Base-by-base conservation (phyloP, 2,113 vertebrate genomes). In the Trochalopteron elliotii region DNA sequence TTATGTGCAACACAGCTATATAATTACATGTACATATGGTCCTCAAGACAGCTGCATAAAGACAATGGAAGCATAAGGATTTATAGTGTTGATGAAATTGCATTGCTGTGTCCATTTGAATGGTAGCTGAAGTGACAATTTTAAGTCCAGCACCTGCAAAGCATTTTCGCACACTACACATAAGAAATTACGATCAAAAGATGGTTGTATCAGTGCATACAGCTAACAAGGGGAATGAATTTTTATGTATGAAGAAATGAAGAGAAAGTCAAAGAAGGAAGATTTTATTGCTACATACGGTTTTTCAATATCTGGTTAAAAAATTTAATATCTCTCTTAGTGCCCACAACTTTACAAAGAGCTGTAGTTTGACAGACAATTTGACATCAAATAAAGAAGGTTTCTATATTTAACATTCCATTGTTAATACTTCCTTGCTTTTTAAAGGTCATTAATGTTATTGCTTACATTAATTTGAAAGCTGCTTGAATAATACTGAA, bases 91-190 rank as follows among this genome's bases (percentile, higher is more conserved):
- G 45, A 67, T 45, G 60, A 94, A 90, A 94, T 40, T 27, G 27
- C 59, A 88, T 63, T 70, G 30, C 44, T 78, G 15, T 49, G 28
- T 77, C 77, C 71, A 92, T 95, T 44, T 96, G 55, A 93, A 95
- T 76, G 60, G 57, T n/a, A 88, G 86, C 18, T 92, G 65, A 96
- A 96, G 71, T 77, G 76, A 22, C 50, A 89, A 96, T 93, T 97
- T 96, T 52, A 96, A 52, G 44, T 27, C 33, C 61, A 93, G 84
- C 78, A 90, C 89, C 52, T 91, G 69, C 52, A 92, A 88, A 96
- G 71, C 75, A 92, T 85, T 45, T 80, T 77, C 1, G 5, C 49
- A 83, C 45, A 39, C 20, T 85, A 61, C 52, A 85, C 28, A 67
- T 33, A 79, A 60, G 37, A 93, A 94, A 92, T 72, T 42, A 74